These are phyloP conservation scores for Lamprotornis superbus DNA, from an alignment of 2,113 vertebrate genomes.

Conservation along the genomic window DNA sequence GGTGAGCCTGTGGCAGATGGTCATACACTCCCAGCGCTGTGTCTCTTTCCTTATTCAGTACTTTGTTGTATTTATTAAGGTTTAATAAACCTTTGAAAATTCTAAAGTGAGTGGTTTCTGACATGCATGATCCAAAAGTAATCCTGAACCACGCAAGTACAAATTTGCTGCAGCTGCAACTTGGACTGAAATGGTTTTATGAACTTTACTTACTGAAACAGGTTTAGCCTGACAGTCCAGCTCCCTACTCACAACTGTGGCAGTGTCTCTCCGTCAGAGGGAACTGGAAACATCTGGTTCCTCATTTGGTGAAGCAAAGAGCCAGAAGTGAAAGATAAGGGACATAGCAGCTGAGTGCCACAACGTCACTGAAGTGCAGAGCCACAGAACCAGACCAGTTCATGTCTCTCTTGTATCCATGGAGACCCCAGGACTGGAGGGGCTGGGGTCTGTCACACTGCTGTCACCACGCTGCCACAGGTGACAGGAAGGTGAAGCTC, in stretches of 20 bases:
- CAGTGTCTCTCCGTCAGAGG: background rate
- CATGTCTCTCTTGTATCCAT: background rate
- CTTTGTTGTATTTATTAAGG: too few species aligned
- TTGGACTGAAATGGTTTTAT: background rate
- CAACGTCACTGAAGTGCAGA: background rate
- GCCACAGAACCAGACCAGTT: background rate
- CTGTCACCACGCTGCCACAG: background rate
- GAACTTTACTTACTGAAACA: background rate
- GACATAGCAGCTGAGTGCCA: background rate
- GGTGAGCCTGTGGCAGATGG: too few species aligned
- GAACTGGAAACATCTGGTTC: constrained; percentile 29
- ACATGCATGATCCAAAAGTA: background rate
- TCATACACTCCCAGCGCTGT: too few species aligned
- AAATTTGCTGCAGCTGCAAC: background rate
- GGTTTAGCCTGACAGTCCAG: background rate
- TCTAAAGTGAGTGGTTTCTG: too few species aligned
- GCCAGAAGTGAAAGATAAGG: background rate
- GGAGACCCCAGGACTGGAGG: background rate
- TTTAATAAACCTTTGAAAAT: too few species aligned
- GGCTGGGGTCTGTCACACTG: background rate
- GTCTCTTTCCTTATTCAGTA: too few species aligned
- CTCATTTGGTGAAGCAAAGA: background rate
- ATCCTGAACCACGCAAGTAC: background rate
- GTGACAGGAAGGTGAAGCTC: background rate
- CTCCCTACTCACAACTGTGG: background rate